Conservation (phyloP, 1,140 invertebrate species). For the Monochamus saltuarius region DNA sequence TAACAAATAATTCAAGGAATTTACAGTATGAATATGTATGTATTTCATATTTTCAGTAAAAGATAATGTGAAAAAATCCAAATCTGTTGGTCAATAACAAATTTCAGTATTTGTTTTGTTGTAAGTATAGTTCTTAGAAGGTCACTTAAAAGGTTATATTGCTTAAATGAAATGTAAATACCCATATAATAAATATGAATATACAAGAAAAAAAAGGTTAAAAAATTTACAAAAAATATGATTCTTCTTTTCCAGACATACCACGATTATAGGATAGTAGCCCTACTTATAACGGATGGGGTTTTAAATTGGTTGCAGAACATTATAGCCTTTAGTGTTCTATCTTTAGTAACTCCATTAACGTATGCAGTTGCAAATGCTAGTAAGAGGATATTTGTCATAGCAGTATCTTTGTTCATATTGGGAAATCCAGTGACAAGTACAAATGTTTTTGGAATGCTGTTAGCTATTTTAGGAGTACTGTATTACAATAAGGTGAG, state of each 20-base stretch:
- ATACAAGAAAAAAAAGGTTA: no score
- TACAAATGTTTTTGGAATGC: constrained; percentile 88
- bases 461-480: constrained; percentile 86
- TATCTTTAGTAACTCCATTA: constrained; percentile 85
- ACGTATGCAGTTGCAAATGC: constrained; percentile 95
- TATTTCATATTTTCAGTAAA: constrained; percentile 7
- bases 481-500: constrained; percentile 81
- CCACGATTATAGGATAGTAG: constrained; percentile 57
- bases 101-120: no score
- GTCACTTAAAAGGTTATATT: no score
- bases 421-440: constrained; percentile 90
- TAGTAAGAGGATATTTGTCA: constrained; percentile 93
- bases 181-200: no score
- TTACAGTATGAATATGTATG: background rate
- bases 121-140: no score
- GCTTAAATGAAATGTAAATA: no score
- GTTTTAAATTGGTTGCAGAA: constrained; percentile 93
- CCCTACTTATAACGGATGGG: constrained; percentile 79
- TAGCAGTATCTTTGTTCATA: constrained; percentile 83
- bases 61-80: background rate
- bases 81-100: no score
- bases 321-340: constrained; percentile 89
- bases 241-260: constrained; percentile 47
- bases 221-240: no score
- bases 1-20: no score